Conservation (phyloP, 30 jellyfish, hydroid and myxozoan genomes). For the Hydractinia echinata region DNA sequence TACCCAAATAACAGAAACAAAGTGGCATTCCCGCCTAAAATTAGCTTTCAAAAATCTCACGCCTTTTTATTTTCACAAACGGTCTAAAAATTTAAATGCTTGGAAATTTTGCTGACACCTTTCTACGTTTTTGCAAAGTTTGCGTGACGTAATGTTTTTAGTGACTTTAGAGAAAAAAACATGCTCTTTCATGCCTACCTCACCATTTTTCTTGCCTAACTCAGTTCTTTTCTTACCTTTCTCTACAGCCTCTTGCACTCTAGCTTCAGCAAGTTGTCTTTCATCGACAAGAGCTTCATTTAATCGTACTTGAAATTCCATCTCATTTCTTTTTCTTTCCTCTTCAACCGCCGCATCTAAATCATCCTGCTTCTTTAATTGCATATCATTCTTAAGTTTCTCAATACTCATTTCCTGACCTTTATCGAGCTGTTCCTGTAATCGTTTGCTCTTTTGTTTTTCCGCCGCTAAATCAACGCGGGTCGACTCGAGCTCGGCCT, state of each 20-base stretch:
- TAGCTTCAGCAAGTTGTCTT: conserved; percentile 45
- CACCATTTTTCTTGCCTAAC: no score
- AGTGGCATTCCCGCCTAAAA: not conserved
- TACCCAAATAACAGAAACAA: not conserved
- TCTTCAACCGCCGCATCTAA: conserved; percentile 35
- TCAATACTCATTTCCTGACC: conserved; percentile 29
- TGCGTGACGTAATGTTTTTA: no score
- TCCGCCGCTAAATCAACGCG: conserved; percentile 26
- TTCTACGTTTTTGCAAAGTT: no score
- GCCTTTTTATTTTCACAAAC: no score
- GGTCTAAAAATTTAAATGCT: no score
- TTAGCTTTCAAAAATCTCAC: not conserved
- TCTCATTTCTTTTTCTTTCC: conserved; percentile 29
- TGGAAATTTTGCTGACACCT: no score
- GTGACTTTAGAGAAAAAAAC: no score
- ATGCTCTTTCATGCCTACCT: no score
- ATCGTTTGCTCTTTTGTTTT: conserved; percentile 16
- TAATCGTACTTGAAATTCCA: conserved; percentile 22
- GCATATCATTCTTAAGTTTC: conserved; percentile 9
- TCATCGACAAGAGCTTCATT: conserved; percentile 69
- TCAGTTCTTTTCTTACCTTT: conserved; percentile 26
- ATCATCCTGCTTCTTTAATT: conserved; percentile 27
- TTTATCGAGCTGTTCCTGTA: conserved; percentile 26
- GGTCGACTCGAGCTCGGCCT: conserved; percentile 28
- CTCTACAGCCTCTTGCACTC: conserved; percentile 51